Evolutionary conservation across 2,113 vertebrate species (phyloP).

Genomic region (Paedocypris sp.): DNA sequence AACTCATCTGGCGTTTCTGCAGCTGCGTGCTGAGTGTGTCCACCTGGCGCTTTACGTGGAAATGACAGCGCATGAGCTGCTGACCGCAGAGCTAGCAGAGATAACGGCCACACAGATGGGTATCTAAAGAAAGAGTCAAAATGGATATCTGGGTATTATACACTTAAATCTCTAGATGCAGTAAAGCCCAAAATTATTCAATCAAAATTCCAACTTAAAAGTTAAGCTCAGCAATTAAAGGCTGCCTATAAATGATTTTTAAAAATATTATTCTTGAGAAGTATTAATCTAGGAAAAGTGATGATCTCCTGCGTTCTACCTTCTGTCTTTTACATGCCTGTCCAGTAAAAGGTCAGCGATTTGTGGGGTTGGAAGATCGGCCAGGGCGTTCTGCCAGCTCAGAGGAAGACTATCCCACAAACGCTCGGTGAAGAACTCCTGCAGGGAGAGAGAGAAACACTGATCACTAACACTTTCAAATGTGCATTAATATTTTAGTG

Average conservation of each 20-base stretch:
- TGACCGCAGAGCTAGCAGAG: constrained; percentile 72
- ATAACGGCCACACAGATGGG: constrained; percentile 74
- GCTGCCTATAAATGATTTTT: no score
- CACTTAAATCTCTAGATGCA: no score
- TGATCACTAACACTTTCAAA: background rate
- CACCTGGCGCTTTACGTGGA: constrained; percentile 44
- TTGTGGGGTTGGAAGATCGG: constrained; percentile 58
- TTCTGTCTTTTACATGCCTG: constrained; percentile 34
- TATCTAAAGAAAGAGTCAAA: constrained; percentile 55
- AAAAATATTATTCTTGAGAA: no score
- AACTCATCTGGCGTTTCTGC: constrained; percentile 60
- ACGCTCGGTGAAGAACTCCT: constrained; percentile 85
- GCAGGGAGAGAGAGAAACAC: background rate
- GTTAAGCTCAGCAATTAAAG: no score
- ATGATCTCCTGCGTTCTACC: no score
- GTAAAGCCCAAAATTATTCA: no score
- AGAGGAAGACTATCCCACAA: constrained; percentile 71
- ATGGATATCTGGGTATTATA: background rate
- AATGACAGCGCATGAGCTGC: constrained; percentile 66
- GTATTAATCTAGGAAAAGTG: no score
- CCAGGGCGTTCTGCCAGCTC: constrained; percentile 64
- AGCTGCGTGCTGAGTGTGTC: background rate
- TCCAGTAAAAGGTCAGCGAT: constrained; percentile 68
- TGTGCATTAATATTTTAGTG: background rate
- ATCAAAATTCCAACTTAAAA: no score